A percentile compares a stretch with the other conserved stretches of the same genome.
These are phyloP conservation scores for Heterochromis multidens DNA, from an alignment of 2,113 vertebrate species.

Conservation along the genomic window DNA sequence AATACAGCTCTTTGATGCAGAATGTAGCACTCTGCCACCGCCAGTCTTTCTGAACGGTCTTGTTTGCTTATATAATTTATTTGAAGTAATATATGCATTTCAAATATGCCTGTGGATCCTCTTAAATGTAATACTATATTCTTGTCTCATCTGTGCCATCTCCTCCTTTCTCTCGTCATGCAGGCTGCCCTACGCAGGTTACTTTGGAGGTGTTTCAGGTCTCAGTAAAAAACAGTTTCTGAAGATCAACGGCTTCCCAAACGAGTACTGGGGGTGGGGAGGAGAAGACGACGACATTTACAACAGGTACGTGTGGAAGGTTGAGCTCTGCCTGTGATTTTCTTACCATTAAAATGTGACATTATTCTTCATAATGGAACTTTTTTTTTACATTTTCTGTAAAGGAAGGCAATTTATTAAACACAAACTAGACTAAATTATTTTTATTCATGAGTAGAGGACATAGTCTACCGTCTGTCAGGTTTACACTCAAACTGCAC, in stretches of 20 bases:
- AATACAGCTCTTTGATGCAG: not conserved
- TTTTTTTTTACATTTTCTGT: not conserved
- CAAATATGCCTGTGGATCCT: not conserved
- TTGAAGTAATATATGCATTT: not conserved
- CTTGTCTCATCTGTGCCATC: not conserved
- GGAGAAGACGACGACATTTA: conserved; percentile 99
- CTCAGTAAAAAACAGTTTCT: conserved; percentile 96
- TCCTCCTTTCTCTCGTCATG: not conserved
- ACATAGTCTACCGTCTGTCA: not conserved
- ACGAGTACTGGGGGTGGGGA: conserved; percentile 99
- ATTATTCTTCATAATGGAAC: not conserved
- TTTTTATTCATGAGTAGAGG: not conserved
- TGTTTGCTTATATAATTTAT: not conserved
- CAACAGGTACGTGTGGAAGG: conserved; percentile 82
- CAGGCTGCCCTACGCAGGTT: conserved; percentile 94
- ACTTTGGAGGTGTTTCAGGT: conserved; percentile 97
- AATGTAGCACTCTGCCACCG: not conserved
- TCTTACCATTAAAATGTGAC: not conserved
- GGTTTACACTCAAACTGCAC: not conserved
- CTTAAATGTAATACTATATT: not conserved
- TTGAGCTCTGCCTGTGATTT: not conserved
- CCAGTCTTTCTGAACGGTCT: not conserved
- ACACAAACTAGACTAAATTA: not conserved
- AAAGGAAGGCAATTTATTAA: not conserved
- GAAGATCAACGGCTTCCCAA: conserved; percentile 99